These are phyloP conservation scores for Chroicocephalus ridibundus DNA, from an alignment of 2,113 vertebrate species.

Conservation along the genomic window DNA sequence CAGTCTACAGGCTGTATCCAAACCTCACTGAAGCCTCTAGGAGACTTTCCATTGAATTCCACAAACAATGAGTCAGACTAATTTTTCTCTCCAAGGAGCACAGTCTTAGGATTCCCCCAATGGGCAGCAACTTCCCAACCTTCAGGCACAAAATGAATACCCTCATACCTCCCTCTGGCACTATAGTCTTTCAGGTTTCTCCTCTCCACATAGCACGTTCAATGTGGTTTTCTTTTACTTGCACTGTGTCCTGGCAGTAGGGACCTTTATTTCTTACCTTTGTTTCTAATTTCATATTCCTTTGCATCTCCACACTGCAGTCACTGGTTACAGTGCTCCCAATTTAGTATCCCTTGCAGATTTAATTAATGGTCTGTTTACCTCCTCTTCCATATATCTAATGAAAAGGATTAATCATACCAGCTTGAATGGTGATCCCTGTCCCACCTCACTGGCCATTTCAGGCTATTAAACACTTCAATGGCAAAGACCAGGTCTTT, in stretches of 20 bases:
- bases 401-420: conserved; percentile 51
- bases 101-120: not conserved
- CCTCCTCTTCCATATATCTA: conserved; percentile 26
- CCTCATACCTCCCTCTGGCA: not conserved
- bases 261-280: not conserved
- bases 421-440: not conserved
- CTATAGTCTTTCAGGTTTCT: not conserved
- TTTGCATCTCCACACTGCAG: not conserved
- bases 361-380: conserved; percentile 61
- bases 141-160: not conserved
- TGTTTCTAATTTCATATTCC: conserved; percentile 9
- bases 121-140: not conserved
- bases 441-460: conserved; percentile 8
- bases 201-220: not conserved
- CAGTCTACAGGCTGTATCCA: not conserved
- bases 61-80: not conserved
- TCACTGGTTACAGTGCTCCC: not conserved
- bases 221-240: not conserved
- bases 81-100: not conserved
- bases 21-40: not conserved
- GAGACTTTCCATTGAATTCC: not conserved
- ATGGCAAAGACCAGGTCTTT: not conserved
- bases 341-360: not conserved
- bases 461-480: not conserved
- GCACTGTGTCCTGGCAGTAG: not conserved